Conservation (phyloP, 2,797 vertebrate genomes). For the Etheostoma nigrum region DNA sequence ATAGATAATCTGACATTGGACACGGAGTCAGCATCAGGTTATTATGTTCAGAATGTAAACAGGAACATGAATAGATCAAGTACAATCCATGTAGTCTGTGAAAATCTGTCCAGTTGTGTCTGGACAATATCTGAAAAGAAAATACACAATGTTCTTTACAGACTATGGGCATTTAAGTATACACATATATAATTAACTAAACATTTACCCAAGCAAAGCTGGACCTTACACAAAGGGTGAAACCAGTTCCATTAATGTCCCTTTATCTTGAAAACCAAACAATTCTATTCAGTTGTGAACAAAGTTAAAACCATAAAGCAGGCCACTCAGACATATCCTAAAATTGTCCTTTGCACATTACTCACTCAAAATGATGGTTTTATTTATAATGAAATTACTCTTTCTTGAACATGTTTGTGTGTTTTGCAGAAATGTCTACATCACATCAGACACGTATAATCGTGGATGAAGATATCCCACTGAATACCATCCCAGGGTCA, state of each 20-base stretch:
- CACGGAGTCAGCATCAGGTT: background rate
- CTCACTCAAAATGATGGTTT: background rate
- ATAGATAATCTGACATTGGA: background rate
- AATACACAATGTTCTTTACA: background rate
- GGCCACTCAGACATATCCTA: background rate
- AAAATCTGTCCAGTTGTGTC: background rate
- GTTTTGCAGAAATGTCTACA: slow-evolving; percentile 62
- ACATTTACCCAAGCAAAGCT: background rate
- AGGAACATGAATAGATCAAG: slow-evolving; percentile 2
- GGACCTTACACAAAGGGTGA: background rate
- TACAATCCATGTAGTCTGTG: background rate
- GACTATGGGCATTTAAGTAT: background rate
- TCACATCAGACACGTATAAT: fast-evolving
- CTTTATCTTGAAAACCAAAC: slow-evolving; percentile 28
- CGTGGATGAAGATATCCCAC: fast-evolving
- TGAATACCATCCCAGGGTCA: slow-evolving; percentile 8
- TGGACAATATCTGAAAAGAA: background rate
- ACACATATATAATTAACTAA: background rate
- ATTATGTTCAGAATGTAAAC: background rate
- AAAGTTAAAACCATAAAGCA: background rate
- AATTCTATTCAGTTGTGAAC: background rate
- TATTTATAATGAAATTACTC: too few relatives aligned
- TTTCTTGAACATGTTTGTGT: background rate
- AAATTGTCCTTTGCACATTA: background rate
- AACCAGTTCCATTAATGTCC: background rate